phyloP scores from a whole-genome alignment of 2,797 vertebrate species.

The Anableps anableps region DNA sequence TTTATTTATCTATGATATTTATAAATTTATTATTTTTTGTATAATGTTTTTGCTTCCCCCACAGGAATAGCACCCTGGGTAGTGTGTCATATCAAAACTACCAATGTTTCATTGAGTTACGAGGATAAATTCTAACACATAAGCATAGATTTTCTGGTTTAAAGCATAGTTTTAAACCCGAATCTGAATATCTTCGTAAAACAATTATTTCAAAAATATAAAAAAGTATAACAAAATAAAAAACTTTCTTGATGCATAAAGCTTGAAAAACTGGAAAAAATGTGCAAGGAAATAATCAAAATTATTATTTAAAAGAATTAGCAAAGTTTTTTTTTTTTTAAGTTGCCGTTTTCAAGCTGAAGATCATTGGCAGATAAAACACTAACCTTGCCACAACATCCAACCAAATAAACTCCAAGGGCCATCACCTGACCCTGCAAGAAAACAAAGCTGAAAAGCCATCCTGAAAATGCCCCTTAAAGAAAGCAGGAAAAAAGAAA shows the following conservation, averaged over 20 bases:
- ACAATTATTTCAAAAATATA: not conserved
- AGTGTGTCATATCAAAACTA: not conserved
- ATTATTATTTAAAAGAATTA: not conserved
- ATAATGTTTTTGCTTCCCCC: no score
- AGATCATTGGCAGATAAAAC: not conserved
- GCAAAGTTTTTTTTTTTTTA: not conserved
- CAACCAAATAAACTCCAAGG: no score
- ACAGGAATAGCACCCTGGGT: no score
- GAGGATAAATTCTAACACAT: not conserved
- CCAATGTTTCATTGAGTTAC: not conserved
- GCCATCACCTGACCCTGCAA: no score
- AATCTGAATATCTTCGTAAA: not conserved
- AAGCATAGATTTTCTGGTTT: no score
- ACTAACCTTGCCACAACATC: no score
- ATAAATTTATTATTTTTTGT: not conserved
- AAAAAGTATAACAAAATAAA: not conserved
- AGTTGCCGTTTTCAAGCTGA: not conserved
- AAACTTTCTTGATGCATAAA: not conserved
- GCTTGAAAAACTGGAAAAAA: not conserved
- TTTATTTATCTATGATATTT: no score
- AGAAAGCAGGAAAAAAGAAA: not conserved
- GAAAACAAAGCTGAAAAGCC: no score
- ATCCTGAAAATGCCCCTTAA: no score
- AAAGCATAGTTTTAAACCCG: not conserved
- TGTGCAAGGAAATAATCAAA: not conserved